phyloP scores from a whole-genome alignment of 1,140 invertebrate genomes.

The Popillia japonica region DNA sequence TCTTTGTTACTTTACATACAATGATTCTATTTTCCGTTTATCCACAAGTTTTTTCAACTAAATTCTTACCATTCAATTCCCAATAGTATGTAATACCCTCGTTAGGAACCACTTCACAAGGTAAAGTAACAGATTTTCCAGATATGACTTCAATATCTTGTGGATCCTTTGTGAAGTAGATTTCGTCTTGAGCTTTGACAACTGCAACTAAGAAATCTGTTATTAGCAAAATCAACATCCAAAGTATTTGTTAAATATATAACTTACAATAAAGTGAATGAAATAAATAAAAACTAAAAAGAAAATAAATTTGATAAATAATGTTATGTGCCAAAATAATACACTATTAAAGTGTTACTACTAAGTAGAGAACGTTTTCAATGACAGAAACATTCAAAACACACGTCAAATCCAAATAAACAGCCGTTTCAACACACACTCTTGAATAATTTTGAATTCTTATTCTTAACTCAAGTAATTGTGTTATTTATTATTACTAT shows the following conservation, averaged over 20 bases:
- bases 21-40: not conserved
- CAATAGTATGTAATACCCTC: slow-evolving; percentile 67
- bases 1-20: not conserved
- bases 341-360: no score
- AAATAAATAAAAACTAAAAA: not conserved
- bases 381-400: no score
- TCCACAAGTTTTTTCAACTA: not conserved
- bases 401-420: no score
- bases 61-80: slow-evolving; percentile 62
- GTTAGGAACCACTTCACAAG: slow-evolving; percentile 67
- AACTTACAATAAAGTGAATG: not conserved
- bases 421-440: no score
- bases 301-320: not conserved
- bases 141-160: slow-evolving; percentile 62
- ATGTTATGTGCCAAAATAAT: no score
- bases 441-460: no score
- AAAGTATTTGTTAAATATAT: not conserved
- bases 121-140: slow-evolving; percentile 63
- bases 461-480: no score
- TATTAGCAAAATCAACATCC: not conserved
- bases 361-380: no score
- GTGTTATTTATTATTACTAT: no score
- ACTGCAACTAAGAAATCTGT: not conserved
- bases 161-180: slow-evolving; percentile 67
- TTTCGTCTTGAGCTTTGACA: slow-evolving; percentile 60